A percentile compares a stretch with the other conserved stretches of the same genome.
Conservation (phyloP, 2,888 invertebrate genomes). For the Tinea trinotella region DNA sequence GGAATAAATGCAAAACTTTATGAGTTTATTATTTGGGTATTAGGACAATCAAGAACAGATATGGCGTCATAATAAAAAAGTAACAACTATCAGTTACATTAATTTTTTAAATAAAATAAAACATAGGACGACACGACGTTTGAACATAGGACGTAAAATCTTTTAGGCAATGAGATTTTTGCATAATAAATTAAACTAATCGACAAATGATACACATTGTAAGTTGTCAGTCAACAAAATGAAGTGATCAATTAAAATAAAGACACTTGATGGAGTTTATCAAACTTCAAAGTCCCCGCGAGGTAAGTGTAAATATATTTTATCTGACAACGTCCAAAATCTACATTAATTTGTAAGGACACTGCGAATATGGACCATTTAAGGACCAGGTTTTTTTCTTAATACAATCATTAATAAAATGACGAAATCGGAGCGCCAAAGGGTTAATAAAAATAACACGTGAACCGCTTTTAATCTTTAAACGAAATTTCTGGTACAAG, state of each 20-base stretch:
- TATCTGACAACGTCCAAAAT: conserved; percentile 26
- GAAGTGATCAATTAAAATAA: conserved; percentile 3
- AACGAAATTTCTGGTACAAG: conserved; percentile 36
- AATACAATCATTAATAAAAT: conserved; percentile 24
- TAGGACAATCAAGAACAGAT: no score
- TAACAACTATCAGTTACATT: no score
- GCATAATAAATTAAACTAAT: no score
- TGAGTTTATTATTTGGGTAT: no score
- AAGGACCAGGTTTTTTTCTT: not conserved
- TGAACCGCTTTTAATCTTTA: conserved; percentile 39
- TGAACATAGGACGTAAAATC: no score
- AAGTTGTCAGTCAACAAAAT: no score
- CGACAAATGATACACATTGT: no score
- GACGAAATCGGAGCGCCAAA: conserved; percentile 47
- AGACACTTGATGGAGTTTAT: not conserved
- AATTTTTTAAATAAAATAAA: no score
- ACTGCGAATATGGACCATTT: conserved; percentile 9
- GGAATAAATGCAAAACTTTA: no score
- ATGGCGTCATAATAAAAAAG: no score
- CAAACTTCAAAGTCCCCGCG: not conserved
- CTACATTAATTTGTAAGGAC: conserved; percentile 28
- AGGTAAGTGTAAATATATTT: conserved; percentile 21
- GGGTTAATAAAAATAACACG: conserved; percentile 35
- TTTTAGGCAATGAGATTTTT: no score
- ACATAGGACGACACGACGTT: no score